Evolutionary conservation across 2,888 invertebrate species (phyloP).

Genomic region (Chrysodeixis includens): DNA sequence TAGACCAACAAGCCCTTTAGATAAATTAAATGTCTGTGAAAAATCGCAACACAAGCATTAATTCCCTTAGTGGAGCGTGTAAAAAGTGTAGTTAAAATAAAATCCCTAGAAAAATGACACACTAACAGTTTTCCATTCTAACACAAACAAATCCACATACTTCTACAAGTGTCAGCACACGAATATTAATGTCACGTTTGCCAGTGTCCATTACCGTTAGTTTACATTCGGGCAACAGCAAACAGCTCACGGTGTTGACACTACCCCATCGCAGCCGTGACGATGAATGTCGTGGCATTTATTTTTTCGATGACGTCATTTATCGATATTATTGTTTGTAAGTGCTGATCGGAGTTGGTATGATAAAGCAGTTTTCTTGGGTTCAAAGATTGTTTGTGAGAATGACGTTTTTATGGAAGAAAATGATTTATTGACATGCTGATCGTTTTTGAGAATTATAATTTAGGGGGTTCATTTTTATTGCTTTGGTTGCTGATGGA

Average conservation of each 20-base stretch:
- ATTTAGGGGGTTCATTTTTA: too few species aligned
- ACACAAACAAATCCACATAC: background rate
- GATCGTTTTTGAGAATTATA: too few species aligned
- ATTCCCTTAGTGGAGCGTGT: too few species aligned
- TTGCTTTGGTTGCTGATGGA: too few species aligned
- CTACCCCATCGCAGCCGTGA: background rate
- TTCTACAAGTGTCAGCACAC: background rate
- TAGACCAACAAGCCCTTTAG: too few species aligned
- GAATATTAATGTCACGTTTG: background rate
- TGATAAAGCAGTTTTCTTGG: background rate
- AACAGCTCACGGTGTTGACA: background rate
- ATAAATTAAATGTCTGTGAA: too few species aligned
- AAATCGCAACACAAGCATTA: too few species aligned
- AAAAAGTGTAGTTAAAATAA: too few species aligned
- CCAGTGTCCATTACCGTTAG: background rate
- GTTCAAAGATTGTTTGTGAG: background rate
- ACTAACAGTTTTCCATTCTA: background rate
- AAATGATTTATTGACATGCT: too few species aligned
- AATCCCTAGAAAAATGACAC: background rate
- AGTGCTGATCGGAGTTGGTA: background rate
- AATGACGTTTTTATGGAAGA: too few species aligned
- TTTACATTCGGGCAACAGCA: background rate
- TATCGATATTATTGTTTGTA: conserved; percentile 1
- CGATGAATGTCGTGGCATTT: conserved; percentile 4
- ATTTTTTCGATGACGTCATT: conserved; percentile 4